A percentile compares a stretch with the other conserved stretches of the same genome.
These are phyloP conservation scores for Tiliacea aurago DNA, from an alignment of 2,888 invertebrate genomes.

Conservation along the genomic window DNA sequence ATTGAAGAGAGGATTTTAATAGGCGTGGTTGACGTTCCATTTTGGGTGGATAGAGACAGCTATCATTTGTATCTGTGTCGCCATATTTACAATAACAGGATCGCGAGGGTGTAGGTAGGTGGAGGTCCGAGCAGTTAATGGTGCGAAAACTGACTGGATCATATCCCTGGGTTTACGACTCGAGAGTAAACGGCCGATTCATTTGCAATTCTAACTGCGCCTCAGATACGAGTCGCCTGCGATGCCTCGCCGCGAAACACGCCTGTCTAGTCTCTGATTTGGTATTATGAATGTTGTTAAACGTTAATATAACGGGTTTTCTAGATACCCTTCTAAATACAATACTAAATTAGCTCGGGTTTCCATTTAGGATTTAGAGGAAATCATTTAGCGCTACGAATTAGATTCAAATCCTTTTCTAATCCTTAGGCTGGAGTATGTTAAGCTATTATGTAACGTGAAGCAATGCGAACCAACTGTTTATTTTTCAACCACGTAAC, in stretches of 20 bases:
- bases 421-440: neutral
- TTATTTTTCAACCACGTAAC: slow-evolving; percentile 26
- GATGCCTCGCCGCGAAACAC: slow-evolving; percentile 60
- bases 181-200: slow-evolving; percentile 89
- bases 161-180: slow-evolving; percentile 89
- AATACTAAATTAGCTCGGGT: slow-evolving; percentile 22
- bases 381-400: neutral
- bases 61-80: slow-evolving; percentile 57
- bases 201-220: slow-evolving; percentile 90
- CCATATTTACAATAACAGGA: slow-evolving; percentile 83
- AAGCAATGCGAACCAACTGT: slow-evolving; percentile 16
- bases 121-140: slow-evolving; percentile 88
- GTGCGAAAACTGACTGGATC: slow-evolving; percentile 90
- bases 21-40: slow-evolving; percentile 8
- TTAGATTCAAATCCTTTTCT: neutral
- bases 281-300: slow-evolving; percentile 60
- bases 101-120: slow-evolving; percentile 78
- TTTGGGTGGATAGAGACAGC: slow-evolving; percentile 23
- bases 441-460: slow-evolving; percentile 9
- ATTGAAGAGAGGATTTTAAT: slow-evolving; percentile 17
- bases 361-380: slow-evolving; percentile 17
- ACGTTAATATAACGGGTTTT: slow-evolving; percentile 54
- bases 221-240: slow-evolving; percentile 78
- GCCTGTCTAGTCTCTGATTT: slow-evolving; percentile 63
- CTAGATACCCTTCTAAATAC: slow-evolving; percentile 36